phyloP scores from a whole-genome alignment of 37 sponge, comb jelly and placozoan species.

The Beroe ovata region DNA sequence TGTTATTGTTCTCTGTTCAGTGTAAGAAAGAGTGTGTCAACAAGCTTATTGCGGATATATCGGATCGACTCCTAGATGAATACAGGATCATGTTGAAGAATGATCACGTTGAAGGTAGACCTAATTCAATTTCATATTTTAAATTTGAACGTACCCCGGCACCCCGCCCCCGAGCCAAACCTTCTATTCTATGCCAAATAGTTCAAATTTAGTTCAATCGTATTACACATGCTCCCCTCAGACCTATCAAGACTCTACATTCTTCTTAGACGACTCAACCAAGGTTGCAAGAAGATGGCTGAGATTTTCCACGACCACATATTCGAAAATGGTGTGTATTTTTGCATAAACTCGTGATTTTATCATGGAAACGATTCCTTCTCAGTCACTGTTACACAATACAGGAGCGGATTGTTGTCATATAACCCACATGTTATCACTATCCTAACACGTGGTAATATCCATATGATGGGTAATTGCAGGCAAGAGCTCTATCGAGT shows the following conservation, averaged over 20 bases:
- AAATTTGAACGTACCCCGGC: no score
- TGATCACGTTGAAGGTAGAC: constrained; percentile 50
- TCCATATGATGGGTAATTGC: no score
- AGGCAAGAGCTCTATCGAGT: constrained; percentile 55
- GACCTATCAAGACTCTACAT: constrained; percentile 24
- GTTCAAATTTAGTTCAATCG: no score
- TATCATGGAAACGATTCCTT: not conserved
- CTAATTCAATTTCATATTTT: no score
- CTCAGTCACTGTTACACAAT: not conserved
- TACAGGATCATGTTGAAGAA: constrained; percentile 25
- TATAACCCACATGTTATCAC: no score
- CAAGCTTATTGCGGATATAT: constrained; percentile 35
- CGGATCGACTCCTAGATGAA: constrained; percentile 7
- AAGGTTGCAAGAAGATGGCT: constrained; percentile 64
- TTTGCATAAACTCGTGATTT: not conserved
- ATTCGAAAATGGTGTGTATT: constrained; percentile 20
- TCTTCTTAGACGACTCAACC: not conserved
- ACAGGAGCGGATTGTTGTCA: no score
- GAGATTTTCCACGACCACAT: constrained; percentile 60
- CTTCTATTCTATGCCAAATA: no score
- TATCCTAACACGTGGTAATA: no score
- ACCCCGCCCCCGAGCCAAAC: no score
- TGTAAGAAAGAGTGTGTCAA: constrained; percentile 64
- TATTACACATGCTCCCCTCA: not conserved
- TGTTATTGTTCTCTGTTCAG: no score